Evolutionary conservation across 2,797 vertebrate species (phyloP).

Genomic region (Cuniculus paca): DNA sequence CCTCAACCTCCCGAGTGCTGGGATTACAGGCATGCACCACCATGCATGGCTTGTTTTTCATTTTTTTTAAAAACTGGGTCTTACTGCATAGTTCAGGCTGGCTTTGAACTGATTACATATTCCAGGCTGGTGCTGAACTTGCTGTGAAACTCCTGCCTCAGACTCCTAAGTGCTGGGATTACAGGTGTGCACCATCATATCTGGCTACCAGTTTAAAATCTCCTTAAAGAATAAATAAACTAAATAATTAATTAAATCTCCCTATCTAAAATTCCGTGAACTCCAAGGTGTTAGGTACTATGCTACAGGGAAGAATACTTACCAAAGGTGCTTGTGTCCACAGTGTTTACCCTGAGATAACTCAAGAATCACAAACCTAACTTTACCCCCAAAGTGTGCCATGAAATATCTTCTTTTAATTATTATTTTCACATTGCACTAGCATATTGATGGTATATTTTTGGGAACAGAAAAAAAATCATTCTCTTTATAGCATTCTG

Average conservation of each 20-base stretch:
- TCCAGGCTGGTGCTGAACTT: too few relatives aligned
- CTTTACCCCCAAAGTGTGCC: background rate
- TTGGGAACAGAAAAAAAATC: background rate
- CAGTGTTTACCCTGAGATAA: background rate
- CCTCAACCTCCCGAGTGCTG: too few relatives aligned
- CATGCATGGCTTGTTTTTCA: too few relatives aligned
- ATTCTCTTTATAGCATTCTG: background rate
- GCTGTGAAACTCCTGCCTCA: too few relatives aligned
- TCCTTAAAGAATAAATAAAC: too few relatives aligned
- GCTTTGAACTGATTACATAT: too few relatives aligned
- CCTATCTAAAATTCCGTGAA: constrained; percentile 45
- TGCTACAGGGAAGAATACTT: background rate
- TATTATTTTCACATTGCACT: background rate
- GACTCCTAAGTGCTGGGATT: background rate
- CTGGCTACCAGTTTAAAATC: background rate
- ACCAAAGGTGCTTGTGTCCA: background rate
- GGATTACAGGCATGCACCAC: too few relatives aligned
- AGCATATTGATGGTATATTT: background rate
- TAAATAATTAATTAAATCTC: background rate
- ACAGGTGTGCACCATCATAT: background rate
- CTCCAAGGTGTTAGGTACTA: background rate
- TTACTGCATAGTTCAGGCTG: too few relatives aligned
- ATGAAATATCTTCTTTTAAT: background rate
- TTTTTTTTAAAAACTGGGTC: too few relatives aligned
- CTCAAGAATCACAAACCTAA: background rate